Base-by-base conservation (phyloP, 2,797 vertebrate genomes). In the Chelon labrosus region DNA sequence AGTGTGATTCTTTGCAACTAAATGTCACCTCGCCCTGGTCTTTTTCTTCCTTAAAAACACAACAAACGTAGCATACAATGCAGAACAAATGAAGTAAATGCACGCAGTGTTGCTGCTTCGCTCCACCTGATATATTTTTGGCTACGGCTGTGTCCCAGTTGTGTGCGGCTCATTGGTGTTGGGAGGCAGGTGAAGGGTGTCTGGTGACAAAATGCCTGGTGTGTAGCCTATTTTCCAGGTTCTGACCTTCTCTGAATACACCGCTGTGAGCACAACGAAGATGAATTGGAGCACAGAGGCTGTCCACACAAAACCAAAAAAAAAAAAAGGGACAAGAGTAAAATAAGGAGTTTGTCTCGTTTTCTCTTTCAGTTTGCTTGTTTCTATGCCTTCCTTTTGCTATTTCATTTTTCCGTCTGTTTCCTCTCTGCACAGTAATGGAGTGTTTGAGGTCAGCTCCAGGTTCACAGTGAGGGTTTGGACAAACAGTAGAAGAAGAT, bases 201-300 rank as follows among this genome's bases (percentile, higher is more conserved):
- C 62, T 75, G 79, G 74, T 88, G 89, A 89, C 85, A 80, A 85
- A 89, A 83, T 16, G 81, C 77, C 79, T 49, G 68, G 77, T 80
- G 81, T 81, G 85, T 80, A 86, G 86, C 83, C 90, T 79, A 88
- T 91, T 88, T 88, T 83, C 86, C 65, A 31, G 88, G 86, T 88
- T 84, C 68, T 89, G 89, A 92, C 90, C 90, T 90, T 88, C 82
- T 72, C 39, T 56, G 72, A 70, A 76, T 2, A 52, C 75, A 59
- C 57, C 12, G 82, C 82, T 67, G 75, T 27, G 85, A 82, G 79
- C 62, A 75, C 76, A 87, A 90, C 67, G 55, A 88, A 85, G 88
- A 90, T 81, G 85, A 85, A 90, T 85, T 67, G 83, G 65, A 74
- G 70, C 69, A 2, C 55, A 0, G 77, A 52, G 76, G 80, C 71